phyloP scores from a whole-genome alignment of 2,113 vertebrate genomes.

The Cricetomys ansorgei region DNA sequence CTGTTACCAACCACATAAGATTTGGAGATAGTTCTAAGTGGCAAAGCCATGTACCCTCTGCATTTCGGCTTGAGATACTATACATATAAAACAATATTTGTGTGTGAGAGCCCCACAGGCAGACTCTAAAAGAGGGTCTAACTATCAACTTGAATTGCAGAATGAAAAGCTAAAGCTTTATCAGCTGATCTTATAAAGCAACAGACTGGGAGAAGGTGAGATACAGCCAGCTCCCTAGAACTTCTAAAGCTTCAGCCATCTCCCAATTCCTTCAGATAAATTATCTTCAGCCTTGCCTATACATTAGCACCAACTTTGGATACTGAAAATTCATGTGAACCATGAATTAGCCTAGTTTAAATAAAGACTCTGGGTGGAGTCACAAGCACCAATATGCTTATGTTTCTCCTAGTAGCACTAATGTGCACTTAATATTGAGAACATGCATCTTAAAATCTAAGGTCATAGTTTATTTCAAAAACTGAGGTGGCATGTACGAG shows the following conservation, averaged over 20 bases:
- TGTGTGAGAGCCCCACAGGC: neutral
- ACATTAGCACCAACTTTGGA: neutral
- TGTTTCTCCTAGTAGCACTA: neutral
- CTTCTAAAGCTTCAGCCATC: neutral
- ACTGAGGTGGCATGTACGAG: neutral
- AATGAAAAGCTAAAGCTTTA: neutral
- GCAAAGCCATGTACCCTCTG: neutral
- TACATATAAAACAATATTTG: neutral
- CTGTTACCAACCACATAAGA: neutral
- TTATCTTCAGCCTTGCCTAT: neutral
- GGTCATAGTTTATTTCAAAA: constrained; percentile 9
- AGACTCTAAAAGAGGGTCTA: neutral
- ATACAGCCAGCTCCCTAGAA: neutral
- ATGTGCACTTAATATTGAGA: neutral
- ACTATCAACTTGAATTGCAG: neutral
- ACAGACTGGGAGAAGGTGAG: neutral
- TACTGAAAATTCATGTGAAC: neutral
- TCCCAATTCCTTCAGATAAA: neutral
- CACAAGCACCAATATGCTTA: neutral
- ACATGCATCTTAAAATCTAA: neutral
- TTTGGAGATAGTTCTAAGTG: neutral
- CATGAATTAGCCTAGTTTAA: neutral
- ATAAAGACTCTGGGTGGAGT: neutral
- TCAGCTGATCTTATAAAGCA: neutral
- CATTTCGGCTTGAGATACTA: neutral